Conservation (phyloP, 30 jellyfish, hydroid and myxozoan species). For the Cassiopea xamachana region DNA sequence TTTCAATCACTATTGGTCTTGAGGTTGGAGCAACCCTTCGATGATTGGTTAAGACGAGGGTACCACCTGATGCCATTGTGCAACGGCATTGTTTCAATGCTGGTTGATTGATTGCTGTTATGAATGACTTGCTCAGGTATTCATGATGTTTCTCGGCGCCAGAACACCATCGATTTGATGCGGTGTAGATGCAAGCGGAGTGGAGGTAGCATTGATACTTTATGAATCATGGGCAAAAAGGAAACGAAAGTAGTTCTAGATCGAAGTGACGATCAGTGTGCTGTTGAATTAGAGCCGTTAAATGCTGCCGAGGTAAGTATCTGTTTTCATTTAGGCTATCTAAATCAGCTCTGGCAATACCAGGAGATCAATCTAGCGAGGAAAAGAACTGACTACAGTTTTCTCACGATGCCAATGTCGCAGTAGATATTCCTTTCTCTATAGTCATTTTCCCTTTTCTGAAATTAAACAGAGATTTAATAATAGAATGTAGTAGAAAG, state of each 20-base stretch:
- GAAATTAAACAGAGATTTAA: too few relatives aligned
- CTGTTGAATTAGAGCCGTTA: slow-evolving; percentile 80
- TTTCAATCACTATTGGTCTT: slow-evolving; percentile 8
- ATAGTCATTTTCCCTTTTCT: too few relatives aligned
- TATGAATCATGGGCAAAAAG: slow-evolving; percentile 66
- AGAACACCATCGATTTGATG: slow-evolving; percentile 27
- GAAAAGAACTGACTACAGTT: too few relatives aligned
- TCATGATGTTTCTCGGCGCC: slow-evolving; percentile 14
- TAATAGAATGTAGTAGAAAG: too few relatives aligned
- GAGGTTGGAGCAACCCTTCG: background rate
- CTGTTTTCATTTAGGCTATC: background rate
- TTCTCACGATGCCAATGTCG: too few relatives aligned
- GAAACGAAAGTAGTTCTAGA: slow-evolving; percentile 72
- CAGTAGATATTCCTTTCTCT: too few relatives aligned
- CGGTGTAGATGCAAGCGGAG: background rate
- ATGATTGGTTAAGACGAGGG: too few relatives aligned
- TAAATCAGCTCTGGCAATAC: too few relatives aligned
- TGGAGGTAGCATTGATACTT: background rate
- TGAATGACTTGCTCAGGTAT: slow-evolving; percentile 15
- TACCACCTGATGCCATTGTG: background rate
- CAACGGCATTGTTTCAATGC: background rate
- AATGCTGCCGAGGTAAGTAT: slow-evolving; percentile 65
- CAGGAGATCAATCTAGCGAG: too few relatives aligned
- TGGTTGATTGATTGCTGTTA: slow-evolving; percentile 26
- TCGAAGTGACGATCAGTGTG: slow-evolving; percentile 67